These are phyloP conservation scores for Pygoscelis antarcticus DNA, from an alignment of 2,113 vertebrate species.

Conservation along the genomic window DNA sequence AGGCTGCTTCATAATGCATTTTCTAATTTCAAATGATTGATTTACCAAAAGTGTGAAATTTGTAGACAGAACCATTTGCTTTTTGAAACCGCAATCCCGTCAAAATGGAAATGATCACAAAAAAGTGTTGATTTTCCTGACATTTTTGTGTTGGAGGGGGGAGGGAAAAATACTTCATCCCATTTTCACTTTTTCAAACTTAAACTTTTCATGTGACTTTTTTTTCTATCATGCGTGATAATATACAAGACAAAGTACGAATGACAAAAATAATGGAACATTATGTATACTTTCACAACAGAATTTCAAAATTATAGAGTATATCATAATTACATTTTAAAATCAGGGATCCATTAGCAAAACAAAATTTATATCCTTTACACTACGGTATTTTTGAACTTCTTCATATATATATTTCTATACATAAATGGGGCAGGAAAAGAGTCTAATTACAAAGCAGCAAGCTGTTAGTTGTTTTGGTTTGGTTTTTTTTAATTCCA, in stretches of 20 bases:
- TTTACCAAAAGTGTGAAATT: conserved; percentile 1
- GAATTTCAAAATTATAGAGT: background rate
- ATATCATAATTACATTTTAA: background rate
- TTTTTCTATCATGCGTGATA: background rate
- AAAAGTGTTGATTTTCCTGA: background rate
- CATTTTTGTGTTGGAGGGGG: background rate
- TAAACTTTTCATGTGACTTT: background rate
- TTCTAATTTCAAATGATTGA: conserved; percentile 28
- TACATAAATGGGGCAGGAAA: background rate
- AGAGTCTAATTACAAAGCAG: background rate
- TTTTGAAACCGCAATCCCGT: conserved; percentile 11
- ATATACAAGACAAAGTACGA: background rate
- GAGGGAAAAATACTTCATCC: background rate
- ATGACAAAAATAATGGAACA: background rate
- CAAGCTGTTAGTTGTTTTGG: background rate
- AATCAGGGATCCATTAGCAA: background rate
- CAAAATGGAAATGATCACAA: conserved; percentile 10
- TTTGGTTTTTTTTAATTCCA: background rate
- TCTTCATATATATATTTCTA: background rate
- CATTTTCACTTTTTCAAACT: background rate
- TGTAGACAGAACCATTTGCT: background rate
- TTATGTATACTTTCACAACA: background rate
- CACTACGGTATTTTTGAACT: background rate
- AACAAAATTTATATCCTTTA: background rate
- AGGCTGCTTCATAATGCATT: background rate